Evolutionary conservation across 2,888 invertebrate genomes (phyloP), one percentile per base, ranked within the genome.

Genomic region (Phalangium opilio): DNA sequence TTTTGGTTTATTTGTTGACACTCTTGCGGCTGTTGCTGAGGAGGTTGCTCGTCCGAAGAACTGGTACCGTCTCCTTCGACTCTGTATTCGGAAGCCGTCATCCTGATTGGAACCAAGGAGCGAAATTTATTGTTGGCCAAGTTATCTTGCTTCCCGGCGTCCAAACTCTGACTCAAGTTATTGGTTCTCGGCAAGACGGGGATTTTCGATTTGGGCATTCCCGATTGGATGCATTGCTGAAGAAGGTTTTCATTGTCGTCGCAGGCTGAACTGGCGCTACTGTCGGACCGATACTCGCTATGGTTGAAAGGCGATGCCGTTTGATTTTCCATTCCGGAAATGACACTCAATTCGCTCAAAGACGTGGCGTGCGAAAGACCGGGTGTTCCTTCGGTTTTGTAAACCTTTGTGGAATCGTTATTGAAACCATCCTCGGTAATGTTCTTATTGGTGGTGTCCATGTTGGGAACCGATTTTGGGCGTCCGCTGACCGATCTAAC

Each of bases 331-430:
- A 20, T 18, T 21, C 17, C 18, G 5, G 43, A 43, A 34, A 43
- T 15, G 3, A 14, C 34, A 43, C 43, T 43, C 33, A 43, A 15
- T 33, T 43, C 43, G 34, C 43, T 43, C 17, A 43, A 33, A 3
- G 43, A 43, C 4, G 78, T 78, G 50, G 75, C 71, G 19, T 74
- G 68, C 1, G 79, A 80, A 63, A 77, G 76, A 54, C 75, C 76
- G 1, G 80, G 79, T 41, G 78, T 80, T 50, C 75, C 79, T 62
- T 81, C 81, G 12, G 77, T 74, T 14, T 74, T 70, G 64, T 74
- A 80, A 15, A 39, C 19, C 10, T 36, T 36, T 7, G 32, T 17
- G 32, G 43, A 38, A 40, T 43, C 43, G 15, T 14, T 18, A 14
- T 18, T 18, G 18, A 38, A 38, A 8, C 38, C 18, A 10, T 38